A percentile compares a stretch with the other conserved stretches of the same genome.
These are phyloP conservation scores for Seriola quinqueradiata DNA, from an alignment of 2,113 vertebrate genomes.

Conservation along the genomic window DNA sequence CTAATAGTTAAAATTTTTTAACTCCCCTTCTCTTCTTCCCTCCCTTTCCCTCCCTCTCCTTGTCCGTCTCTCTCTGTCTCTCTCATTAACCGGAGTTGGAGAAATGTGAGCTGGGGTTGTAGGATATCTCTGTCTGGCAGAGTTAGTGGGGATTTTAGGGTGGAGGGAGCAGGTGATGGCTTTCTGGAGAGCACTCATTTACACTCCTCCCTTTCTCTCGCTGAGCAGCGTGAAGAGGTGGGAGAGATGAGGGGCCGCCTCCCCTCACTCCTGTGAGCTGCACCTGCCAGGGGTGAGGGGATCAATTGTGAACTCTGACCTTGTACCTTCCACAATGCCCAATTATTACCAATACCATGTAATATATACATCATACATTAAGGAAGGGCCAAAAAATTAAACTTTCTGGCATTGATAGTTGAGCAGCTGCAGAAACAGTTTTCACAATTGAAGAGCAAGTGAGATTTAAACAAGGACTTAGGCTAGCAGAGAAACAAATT, in stretches of 20 bases:
- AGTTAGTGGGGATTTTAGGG: constrained; percentile 71
- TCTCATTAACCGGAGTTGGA: constrained; percentile 49
- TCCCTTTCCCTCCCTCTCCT: background rate
- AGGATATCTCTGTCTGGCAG: constrained; percentile 74
- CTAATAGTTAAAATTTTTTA: constrained; percentile 57
- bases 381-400: constrained; percentile 4
- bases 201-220: constrained; percentile 86
- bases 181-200: constrained; percentile 87
- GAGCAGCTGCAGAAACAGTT: constrained; percentile 29
- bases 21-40: constrained; percentile 30
- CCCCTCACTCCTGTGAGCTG: constrained; percentile 83
- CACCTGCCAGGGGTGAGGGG: constrained; percentile 83
- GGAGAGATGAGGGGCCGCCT: constrained; percentile 84
- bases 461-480: constrained; percentile 4
- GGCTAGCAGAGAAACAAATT: background rate
- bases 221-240: constrained; percentile 88
- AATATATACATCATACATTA: constrained; percentile 65
- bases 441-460: background rate
- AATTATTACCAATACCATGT: constrained; percentile 63
- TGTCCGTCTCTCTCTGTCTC: constrained; percentile 1
- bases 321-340: constrained; percentile 75
- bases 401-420: constrained; percentile 1
- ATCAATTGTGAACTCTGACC: constrained; percentile 83
- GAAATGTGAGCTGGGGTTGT: constrained; percentile 59
- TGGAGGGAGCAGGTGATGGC: constrained; percentile 86